phyloP scores from a whole-genome alignment of 2,113 vertebrate genomes.

The Motacilla alba region DNA sequence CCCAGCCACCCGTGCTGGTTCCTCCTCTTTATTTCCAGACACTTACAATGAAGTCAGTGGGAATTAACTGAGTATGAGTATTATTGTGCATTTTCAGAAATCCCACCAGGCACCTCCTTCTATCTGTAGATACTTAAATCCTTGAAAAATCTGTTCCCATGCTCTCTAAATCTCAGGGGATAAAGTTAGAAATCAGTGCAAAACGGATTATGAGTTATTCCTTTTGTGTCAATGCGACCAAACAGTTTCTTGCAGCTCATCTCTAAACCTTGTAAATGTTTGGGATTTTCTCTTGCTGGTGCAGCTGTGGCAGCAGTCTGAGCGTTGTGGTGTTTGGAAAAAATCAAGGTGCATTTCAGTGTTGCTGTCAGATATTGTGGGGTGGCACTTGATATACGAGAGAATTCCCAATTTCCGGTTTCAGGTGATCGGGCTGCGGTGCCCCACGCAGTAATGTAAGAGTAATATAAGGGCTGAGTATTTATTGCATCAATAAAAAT shows the following conservation, averaged over 20 bases:
- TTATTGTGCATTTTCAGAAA: neutral
- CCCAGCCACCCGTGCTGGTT: neutral
- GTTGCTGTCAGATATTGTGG: neutral
- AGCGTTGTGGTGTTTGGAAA: neutral
- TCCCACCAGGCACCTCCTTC: neutral
- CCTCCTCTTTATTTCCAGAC: neutral
- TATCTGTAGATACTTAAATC: neutral
- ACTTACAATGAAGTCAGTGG: neutral
- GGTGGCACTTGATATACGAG: neutral
- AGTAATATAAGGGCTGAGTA: neutral
- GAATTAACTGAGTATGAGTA: neutral
- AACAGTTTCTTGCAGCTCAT: neutral
- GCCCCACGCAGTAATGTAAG: neutral
- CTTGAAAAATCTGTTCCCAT: neutral
- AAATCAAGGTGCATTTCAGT: neutral
- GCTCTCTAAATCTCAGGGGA: neutral
- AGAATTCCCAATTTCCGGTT: neutral
- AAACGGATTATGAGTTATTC: neutral
- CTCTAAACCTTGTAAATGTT: neutral
- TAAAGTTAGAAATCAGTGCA: neutral
- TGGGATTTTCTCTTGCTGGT: neutral
- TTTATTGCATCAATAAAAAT: constrained; percentile 36
- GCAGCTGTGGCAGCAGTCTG: neutral
- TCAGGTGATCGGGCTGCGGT: neutral
- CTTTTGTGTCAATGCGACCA: neutral